A percentile compares a stretch with the other conserved stretches of the same genome.
Conservation (phyloP, 2,797 vertebrate species). For the Ispidina lecontei region DNA sequence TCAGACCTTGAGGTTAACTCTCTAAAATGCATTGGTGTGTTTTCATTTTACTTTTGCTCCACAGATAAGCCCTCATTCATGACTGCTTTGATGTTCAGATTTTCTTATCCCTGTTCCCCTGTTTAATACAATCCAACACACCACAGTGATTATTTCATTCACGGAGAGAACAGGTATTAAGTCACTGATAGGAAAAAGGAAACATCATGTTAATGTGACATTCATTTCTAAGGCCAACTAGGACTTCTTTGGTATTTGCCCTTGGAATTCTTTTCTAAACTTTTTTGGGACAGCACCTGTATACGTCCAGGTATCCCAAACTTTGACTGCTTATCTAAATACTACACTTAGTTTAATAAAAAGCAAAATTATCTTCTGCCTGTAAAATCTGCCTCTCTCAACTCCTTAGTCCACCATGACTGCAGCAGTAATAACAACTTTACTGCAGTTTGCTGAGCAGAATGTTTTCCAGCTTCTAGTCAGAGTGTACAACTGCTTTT, state of each 20-base stretch:
- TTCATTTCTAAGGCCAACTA: not conserved
- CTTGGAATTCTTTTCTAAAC: not conserved
- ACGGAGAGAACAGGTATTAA: not conserved
- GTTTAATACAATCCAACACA: not conserved
- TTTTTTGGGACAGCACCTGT: not conserved
- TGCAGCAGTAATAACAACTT: not conserved
- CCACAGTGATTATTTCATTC: not conserved
- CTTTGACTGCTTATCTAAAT: not conserved
- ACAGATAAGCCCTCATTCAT: not conserved
- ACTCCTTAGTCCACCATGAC: not conserved
- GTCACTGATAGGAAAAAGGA: not conserved
- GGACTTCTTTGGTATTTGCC: not conserved
- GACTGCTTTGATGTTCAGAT: conserved; percentile 11
- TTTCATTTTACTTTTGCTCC: conserved; percentile 7
- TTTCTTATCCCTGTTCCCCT: not conserved
- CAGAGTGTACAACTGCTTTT: not conserved
- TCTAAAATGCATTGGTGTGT: not conserved
- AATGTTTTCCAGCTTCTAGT: not conserved
- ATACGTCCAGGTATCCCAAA: not conserved
- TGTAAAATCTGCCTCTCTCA: not conserved
- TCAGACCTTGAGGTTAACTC: not conserved
- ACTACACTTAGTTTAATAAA: not conserved
- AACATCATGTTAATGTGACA: not conserved
- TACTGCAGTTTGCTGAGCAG: fast-evolving
- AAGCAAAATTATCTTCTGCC: not conserved